Evolutionary conservation across 2,797 vertebrate species (phyloP), one percentile per base, ranked within the genome.

Genomic region (Channa striata): DNA sequence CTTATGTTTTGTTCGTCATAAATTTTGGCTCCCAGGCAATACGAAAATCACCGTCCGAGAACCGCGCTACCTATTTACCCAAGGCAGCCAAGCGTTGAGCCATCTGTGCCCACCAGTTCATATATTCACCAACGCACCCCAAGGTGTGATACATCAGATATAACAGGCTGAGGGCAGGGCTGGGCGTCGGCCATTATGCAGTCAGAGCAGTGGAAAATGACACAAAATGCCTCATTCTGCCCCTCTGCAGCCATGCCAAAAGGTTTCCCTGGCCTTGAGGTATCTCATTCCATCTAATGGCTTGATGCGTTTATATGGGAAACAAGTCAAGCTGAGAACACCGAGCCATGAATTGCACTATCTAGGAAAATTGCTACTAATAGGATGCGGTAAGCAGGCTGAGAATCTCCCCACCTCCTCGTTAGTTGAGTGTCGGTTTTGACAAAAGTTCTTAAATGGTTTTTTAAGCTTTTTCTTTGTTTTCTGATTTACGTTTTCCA

Each of bases 1-100:
- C 72, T 77, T 83, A 53, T 83, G 75, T 85, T 87, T 78, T 90
- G 85, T 89, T 88, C 85, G 85, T 89, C 86, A 90, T 93, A 86
- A 92, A 92, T 91, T 87, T 65, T 46, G 61, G 53, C 66, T 86
- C 48, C 59, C 21, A 5, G 73, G 73, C 77, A 74, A 84, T 65
- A 52, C 37, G 6, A 62, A 85, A 80, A 76, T 72, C 58, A 9
- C 13, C 58, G 51, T 68, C 73, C 23, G 9, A 77, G 74, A 82
- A 79, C 76, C 40, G 61, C 53, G 72, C 62, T 77, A 78, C 83
- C 84, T 83, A 83, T 90, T 91, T 88, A 89, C 79, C 80, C 73
- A 81, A 71, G 73, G 75, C 75, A 21, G 57, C 68, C 83, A 86
- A 81, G 84, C 78, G 21, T 73, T 77, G 65, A 83, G 63, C 84